Evolutionary conservation across 37 sponge, comb jelly and placozoan species (phyloP).

Genomic region (Bolinopsis microptera): DNA sequence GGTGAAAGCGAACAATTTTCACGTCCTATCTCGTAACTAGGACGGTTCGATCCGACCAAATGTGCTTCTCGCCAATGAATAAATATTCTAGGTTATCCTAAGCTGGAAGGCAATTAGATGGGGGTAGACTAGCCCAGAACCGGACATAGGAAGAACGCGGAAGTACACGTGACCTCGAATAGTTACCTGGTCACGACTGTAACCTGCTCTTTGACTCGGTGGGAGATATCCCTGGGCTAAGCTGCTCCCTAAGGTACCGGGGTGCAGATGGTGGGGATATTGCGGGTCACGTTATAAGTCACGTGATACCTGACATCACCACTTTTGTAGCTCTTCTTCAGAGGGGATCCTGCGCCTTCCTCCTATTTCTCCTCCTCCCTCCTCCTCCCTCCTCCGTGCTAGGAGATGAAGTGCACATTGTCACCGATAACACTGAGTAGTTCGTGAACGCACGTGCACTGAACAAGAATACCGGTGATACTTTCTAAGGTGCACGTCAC

Average conservation of each 20-base stretch:
- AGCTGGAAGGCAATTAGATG: background rate
- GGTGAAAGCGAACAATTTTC: conserved; percentile 18
- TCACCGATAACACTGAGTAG: background rate
- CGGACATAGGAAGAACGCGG: background rate
- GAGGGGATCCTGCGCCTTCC: background rate
- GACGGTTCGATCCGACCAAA: background rate
- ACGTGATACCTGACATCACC: background rate
- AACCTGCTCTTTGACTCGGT: background rate
- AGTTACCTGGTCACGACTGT: background rate
- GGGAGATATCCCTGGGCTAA: background rate
- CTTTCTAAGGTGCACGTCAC: background rate
- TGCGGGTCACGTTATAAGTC: background rate
- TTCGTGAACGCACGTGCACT: background rate
- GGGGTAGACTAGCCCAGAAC: background rate
- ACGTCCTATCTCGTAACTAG: conserved; percentile 35
- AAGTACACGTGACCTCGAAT: background rate
- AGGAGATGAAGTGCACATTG: background rate
- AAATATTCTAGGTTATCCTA: background rate
- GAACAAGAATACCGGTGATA: background rate
- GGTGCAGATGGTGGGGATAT: no score
- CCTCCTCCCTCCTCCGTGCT: background rate
- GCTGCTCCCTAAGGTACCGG: no score
- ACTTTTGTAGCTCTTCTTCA: background rate
- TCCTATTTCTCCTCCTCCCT: background rate
- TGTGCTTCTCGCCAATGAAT: background rate